These are phyloP conservation scores for Carapus acus DNA, from an alignment of 2,797 vertebrate species.

Conservation along the genomic window DNA sequence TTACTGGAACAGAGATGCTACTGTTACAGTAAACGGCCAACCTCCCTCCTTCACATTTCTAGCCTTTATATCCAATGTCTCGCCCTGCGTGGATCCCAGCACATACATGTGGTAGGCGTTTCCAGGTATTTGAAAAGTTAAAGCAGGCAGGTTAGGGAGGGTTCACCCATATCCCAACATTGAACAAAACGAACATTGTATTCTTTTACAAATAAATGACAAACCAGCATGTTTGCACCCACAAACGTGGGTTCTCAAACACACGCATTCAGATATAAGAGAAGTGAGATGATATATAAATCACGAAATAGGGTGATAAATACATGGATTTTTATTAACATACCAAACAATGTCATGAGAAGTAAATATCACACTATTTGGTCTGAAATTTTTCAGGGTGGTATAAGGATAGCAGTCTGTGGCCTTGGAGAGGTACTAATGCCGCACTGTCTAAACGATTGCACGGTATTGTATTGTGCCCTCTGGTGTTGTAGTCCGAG, in stretches of 20 bases:
- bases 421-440: too few relatives aligned
- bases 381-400: background rate
- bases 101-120: slow-evolving; percentile 21
- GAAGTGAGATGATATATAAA: too few relatives aligned
- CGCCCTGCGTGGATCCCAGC: slow-evolving; percentile 2
- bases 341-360: background rate
- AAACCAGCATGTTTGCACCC: too few relatives aligned
- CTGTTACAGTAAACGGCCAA: background rate
- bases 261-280: too few relatives aligned
- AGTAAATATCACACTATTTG: background rate
- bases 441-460: slow-evolving; percentile 6
- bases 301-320: too few relatives aligned
- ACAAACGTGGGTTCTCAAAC: too few relatives aligned
- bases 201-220: too few relatives aligned
- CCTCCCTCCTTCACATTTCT: background rate
- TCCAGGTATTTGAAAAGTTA: slow-evolving; percentile 35
- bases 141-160: slow-evolving; percentile 15
- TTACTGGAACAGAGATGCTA: background rate
- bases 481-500: slow-evolving; percentile 37
- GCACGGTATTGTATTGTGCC: slow-evolving; percentile 32
- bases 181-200: too few relatives aligned
- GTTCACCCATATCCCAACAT: background rate
- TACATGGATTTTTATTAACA: too few relatives aligned
- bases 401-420: background rate
- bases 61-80: background rate